A percentile compares a stretch with the other conserved stretches of the same genome.
These are phyloP conservation scores for Acanthurus lineatus DNA, from an alignment of 2,797 vertebrate genomes.

Conservation along the genomic window DNA sequence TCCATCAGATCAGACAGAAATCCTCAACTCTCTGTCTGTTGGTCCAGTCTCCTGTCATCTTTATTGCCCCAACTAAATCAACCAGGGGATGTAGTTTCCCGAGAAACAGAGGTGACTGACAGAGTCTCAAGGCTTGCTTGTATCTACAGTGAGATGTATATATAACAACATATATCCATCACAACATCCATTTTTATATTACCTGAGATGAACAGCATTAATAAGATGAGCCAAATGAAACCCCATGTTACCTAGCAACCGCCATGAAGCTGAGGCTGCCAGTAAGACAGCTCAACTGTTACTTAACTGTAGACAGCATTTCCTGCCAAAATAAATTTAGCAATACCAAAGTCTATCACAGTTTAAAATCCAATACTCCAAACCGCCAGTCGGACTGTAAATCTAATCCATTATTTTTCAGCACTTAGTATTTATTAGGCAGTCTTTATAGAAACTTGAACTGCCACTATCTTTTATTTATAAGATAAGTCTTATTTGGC, in stretches of 20 bases:
- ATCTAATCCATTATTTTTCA: neutral
- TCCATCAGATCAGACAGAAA: slow-evolving; percentile 57
- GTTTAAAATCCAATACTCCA: neutral
- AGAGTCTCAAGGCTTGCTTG: slow-evolving; percentile 8
- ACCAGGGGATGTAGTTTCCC: slow-evolving; percentile 15
- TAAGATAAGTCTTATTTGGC: neutral
- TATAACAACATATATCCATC: neutral
- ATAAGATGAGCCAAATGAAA: slow-evolving; percentile 34
- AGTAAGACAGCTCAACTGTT: slow-evolving; percentile 28
- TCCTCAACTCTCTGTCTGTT: slow-evolving; percentile 44
- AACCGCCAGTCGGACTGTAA: neutral
- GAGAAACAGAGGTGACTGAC: slow-evolving; percentile 22
- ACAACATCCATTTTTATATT: slow-evolving; percentile 24
- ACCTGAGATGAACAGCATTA: slow-evolving; percentile 22
- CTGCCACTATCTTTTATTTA: neutral
- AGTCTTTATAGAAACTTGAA: neutral
- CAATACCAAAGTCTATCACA: neutral
- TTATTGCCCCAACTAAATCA: slow-evolving; percentile 62
- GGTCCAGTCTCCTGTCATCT: slow-evolving; percentile 49
- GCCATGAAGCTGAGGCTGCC: slow-evolving; percentile 7
- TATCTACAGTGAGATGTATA: slow-evolving; percentile 18
- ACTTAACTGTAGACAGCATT: slow-evolving; percentile 20
- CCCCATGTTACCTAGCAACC: slow-evolving; percentile 43
- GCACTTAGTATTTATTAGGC: neutral
- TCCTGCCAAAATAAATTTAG: slow-evolving; percentile 4